phyloP scores from a whole-genome alignment of 2,797 vertebrate genomes.

The Acanthiza pusilla region DNA sequence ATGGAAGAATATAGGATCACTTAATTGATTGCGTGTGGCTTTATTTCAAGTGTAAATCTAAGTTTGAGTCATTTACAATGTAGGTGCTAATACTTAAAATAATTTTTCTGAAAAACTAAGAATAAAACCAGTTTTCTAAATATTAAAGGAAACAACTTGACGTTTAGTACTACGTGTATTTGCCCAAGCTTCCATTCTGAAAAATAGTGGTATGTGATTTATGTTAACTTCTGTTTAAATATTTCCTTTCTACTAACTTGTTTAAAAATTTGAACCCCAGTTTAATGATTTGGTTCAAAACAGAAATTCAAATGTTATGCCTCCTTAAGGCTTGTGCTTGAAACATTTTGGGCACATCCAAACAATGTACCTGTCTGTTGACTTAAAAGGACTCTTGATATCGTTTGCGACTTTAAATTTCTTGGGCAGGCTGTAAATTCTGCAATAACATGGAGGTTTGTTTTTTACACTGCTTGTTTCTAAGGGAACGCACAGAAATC shows the following conservation, averaged over 20 bases:
- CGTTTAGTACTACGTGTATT: not conserved
- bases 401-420: not conserved
- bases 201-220: not conserved
- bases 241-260: not conserved
- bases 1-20: not conserved
- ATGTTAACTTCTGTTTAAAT: not conserved
- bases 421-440: not conserved
- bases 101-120: not conserved
- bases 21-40: not conserved
- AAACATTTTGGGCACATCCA: not conserved
- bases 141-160: slow-evolving; percentile 24
- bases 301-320: not conserved
- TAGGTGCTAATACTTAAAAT: slow-evolving; percentile 45
- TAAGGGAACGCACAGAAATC: not conserved
- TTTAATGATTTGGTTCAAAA: not conserved
- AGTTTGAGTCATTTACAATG: not conserved
- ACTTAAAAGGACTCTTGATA: not conserved
- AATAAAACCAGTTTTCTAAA: slow-evolving; percentile 53
- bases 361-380: not conserved
- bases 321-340: not conserved
- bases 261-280: not conserved
- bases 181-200: not conserved
- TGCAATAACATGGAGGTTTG: not conserved
- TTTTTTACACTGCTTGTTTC: not conserved
- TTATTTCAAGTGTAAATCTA: slow-evolving; percentile 6